phyloP scores from a whole-genome alignment of 2,113 vertebrate genomes.

The Mola mola region DNA sequence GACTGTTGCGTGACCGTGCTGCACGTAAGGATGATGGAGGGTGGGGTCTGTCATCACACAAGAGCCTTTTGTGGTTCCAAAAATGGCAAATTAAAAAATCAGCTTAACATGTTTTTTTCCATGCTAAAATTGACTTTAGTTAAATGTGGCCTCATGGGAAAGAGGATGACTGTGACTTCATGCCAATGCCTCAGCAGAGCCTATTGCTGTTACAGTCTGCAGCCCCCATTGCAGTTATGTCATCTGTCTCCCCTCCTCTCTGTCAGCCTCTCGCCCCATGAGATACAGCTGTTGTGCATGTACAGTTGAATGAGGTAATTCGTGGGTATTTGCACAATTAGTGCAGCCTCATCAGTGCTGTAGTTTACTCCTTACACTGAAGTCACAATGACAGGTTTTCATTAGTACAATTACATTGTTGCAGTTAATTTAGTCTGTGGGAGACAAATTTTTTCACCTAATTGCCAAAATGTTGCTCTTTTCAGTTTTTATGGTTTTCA shows the following conservation, averaged over 20 bases:
- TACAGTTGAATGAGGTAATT: no score
- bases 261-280: no score
- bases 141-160: constrained; percentile 43
- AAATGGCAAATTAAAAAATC: constrained; percentile 5
- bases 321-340: no score
- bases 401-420: no score
- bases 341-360: no score
- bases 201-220: constrained; percentile 44
- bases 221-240: constrained; percentile 36
- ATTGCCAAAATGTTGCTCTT: no score
- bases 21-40: constrained; percentile 6
- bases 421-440: no score
- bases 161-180: constrained; percentile 31
- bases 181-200: constrained; percentile 34
- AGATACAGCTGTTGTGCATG: constrained; percentile 37
- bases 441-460: no score
- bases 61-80: constrained; percentile 1
- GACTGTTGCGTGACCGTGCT: constrained; percentile 36
- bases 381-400: no score
- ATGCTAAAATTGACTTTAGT: constrained; percentile 29
- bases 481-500: no score
- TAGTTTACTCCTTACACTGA: no score
- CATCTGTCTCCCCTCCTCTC: constrained; percentile 19
- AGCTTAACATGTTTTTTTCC: constrained; percentile 2
- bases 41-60: constrained; percentile 5